Evolutionary conservation across 2,888 invertebrate genomes (phyloP).

Genomic region (Coecobrya sp.): DNA sequence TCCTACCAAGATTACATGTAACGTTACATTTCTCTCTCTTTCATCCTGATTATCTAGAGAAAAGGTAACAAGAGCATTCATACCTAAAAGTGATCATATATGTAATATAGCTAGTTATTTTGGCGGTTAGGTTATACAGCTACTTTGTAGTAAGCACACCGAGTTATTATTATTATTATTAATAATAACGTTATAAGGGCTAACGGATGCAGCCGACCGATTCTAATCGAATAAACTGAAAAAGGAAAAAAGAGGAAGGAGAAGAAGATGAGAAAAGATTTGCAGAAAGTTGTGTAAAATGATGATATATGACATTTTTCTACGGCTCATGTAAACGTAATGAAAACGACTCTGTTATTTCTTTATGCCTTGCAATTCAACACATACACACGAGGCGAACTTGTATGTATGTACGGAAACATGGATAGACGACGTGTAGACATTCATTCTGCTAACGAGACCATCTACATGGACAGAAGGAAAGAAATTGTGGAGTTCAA

Average conservation of each 20-base stretch:
- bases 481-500: conserved; percentile 14
- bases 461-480: conserved; percentile 46
- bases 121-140: not conserved
- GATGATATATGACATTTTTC: conserved; percentile 73
- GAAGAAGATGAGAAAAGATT: conserved; percentile 66
- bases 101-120: not conserved
- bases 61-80: not conserved
- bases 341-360: conserved; percentile 45
- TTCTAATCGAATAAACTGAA: conserved; percentile 76
- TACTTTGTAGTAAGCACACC: not conserved
- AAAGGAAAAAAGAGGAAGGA: conserved; percentile 14
- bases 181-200: conserved; percentile 18
- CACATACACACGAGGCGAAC: conserved; percentile 20
- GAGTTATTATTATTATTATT: conserved; percentile 14
- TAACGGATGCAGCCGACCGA: conserved; percentile 54
- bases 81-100: not conserved
- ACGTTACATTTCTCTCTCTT: not conserved
- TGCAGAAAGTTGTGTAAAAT: conserved; percentile 73
- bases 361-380: not conserved
- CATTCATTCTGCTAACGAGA: conserved; percentile 49
- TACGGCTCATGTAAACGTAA: conserved; percentile 48
- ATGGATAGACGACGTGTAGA: not conserved
- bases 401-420: not conserved
- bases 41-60: not conserved
- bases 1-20: not conserved